These are phyloP conservation scores for Sylvia borin DNA, from an alignment of 2,797 vertebrate genomes.

Conservation along the genomic window DNA sequence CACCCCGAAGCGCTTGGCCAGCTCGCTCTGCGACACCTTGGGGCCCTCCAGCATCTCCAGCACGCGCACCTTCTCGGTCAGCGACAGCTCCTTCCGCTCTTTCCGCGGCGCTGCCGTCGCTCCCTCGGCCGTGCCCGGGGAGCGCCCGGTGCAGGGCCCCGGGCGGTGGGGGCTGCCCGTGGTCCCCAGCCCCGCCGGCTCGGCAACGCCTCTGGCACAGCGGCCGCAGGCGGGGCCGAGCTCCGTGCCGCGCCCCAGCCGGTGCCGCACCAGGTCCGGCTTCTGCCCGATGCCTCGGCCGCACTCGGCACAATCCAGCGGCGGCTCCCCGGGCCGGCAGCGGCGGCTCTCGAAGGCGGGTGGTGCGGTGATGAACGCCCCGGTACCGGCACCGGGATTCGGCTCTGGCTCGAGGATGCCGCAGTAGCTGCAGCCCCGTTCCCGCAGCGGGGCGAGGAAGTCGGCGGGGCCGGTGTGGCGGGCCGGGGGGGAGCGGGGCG, in stretches of 20 bases:
- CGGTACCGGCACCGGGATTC: not conserved
- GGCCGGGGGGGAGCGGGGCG: not conserved
- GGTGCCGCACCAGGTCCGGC: conserved; percentile 48
- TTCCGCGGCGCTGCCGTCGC: not conserved
- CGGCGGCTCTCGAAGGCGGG: not conserved
- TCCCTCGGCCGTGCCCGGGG: not conserved
- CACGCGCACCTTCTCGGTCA: conserved; percentile 55
- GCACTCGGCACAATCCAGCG: conserved; percentile 25
- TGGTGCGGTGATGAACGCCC: not conserved
- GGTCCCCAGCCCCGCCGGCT: not conserved
- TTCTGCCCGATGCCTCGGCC: not conserved
- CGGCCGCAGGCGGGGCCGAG: not conserved
- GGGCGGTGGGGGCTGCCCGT: not conserved
- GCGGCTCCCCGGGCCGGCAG: not conserved
- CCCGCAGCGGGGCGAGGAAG: not conserved
- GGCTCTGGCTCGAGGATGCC: not conserved
- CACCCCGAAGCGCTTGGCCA: conserved; percentile 61
- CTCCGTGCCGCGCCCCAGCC: not conserved
- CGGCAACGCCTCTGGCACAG: not conserved
- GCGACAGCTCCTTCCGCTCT: conserved; percentile 59
- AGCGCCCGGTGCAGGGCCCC: not conserved
- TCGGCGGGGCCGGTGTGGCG: accelerated
- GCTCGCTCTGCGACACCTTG: conserved; percentile 57
- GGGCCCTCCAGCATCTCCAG: conserved; percentile 63
- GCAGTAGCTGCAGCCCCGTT: not conserved